Percentiles rank a stretch among this genome's conserved stretches.
phyloP scores from a whole-genome alignment of 2,113 vertebrate genomes.

The Oxyura jamaicensis region DNA sequence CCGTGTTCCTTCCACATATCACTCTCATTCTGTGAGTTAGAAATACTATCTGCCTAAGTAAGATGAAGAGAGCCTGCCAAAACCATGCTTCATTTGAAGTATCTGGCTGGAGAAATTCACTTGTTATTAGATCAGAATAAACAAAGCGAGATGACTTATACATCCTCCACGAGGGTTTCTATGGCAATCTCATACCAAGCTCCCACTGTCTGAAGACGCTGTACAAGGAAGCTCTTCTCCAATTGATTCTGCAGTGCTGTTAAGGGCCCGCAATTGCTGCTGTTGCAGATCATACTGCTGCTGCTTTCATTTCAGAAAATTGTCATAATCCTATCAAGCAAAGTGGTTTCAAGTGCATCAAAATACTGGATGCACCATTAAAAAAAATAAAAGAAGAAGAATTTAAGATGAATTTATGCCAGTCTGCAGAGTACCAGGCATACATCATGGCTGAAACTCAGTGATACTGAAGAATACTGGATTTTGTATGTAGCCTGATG shows the following conservation, averaged over 20 bases:
- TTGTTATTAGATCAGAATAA: conserved; percentile 47
- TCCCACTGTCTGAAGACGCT: not conserved
- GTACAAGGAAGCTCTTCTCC: conserved; percentile 12
- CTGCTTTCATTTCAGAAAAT: conserved; percentile 35
- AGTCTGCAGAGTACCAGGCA: not conserved
- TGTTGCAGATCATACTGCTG: not conserved
- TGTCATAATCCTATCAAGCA: not conserved
- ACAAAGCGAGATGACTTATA: not conserved
- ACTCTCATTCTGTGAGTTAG: not conserved
- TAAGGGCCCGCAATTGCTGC: not conserved
- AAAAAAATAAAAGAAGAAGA: not conserved
- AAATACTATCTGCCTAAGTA: not conserved
- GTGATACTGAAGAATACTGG: not conserved
- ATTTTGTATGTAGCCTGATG: not conserved
- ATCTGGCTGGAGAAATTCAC: conserved; percentile 21
- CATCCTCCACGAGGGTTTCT: conserved; percentile 41
- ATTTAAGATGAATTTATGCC: not conserved
- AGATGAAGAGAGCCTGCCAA: conserved; percentile 22
- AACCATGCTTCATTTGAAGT: not conserved
- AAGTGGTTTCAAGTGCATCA: not conserved
- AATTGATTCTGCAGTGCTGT: conserved; percentile 19
- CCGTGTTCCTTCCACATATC: not conserved
- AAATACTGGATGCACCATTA: not conserved
- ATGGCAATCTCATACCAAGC: conserved; percentile 55
- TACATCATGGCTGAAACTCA: not conserved